Evolutionary conservation across 2,888 invertebrate genomes (phyloP).

Genomic region (Limenitis camilla): DNA sequence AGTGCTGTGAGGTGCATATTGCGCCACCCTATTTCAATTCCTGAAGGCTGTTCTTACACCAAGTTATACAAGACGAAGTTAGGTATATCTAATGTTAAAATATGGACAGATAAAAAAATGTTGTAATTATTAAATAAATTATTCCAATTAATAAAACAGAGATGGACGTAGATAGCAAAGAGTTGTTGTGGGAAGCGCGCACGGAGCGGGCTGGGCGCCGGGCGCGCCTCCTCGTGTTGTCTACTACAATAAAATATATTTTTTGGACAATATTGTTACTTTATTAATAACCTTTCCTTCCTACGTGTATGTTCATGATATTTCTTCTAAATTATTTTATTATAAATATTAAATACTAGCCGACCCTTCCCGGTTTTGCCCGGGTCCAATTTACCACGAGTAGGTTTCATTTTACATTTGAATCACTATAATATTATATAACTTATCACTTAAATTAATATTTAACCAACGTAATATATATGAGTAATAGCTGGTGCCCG

Average conservation of each 20-base stretch:
- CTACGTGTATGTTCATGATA: neutral
- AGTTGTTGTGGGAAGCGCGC: conserved; percentile 71
- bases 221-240: conserved; percentile 69
- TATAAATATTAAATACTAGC: no score
- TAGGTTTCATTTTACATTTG: no score
- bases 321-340: neutral
- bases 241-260: conserved; percentile 75
- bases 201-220: conserved; percentile 68
- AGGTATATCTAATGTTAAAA: conserved; percentile 74
- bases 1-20: conserved; percentile 84
- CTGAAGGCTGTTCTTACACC: conserved; percentile 76
- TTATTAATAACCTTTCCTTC: conserved; percentile 26
- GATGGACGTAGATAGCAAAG: conserved; percentile 72
- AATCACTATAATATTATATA: no score
- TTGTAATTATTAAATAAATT: conserved; percentile 77
- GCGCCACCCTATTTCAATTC: conserved; percentile 72
- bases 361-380: no score
- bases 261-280: conserved; percentile 65
- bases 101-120: conserved; percentile 71
- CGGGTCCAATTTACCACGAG: no score
- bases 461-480: no score
- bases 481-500: no score
- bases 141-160: conserved; percentile 75
- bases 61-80: conserved; percentile 75
- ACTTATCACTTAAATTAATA: no score